A percentile compares a stretch with the other conserved stretches of the same genome.
Conservation (phyloP, 2,888 invertebrate species). For the Ophion ellenae region DNA sequence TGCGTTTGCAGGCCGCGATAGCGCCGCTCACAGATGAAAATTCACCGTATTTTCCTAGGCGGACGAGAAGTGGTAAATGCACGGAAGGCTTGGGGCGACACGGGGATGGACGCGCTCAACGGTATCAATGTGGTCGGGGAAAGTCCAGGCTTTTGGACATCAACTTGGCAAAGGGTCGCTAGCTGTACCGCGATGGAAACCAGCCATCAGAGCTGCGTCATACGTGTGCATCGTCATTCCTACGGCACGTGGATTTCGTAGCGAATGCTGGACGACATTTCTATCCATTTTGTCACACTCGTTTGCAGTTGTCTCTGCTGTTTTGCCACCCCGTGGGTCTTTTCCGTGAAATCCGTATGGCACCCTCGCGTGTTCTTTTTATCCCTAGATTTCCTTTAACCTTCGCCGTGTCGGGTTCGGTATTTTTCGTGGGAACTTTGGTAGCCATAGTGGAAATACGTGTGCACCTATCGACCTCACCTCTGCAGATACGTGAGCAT, state of each 20-base stretch:
- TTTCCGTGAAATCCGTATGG: neutral
- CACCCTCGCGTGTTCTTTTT: neutral
- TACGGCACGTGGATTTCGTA: too few species aligned
- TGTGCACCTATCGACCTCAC: neutral
- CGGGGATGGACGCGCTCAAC: slow-evolving; percentile 4
- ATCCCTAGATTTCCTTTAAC: neutral
- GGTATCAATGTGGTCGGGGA: neutral
- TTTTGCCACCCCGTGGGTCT: neutral
- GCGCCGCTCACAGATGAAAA: slow-evolving; percentile 52
- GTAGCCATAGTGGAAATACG: neutral
- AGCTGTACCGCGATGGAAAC: slow-evolving; percentile 8
- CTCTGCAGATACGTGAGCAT: neutral
- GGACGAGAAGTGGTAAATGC: neutral
- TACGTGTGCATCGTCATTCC: neutral
- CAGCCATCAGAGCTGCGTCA: slow-evolving; percentile 2
- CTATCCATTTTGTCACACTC: neutral
- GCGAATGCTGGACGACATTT: neutral
- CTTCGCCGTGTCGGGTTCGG: neutral
- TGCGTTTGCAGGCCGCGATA: slow-evolving; percentile 49
- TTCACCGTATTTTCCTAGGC: slow-evolving; percentile 55
- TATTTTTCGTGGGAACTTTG: neutral
- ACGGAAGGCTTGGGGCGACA: slow-evolving; percentile 12
- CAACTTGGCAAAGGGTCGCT: slow-evolving; percentile 5
- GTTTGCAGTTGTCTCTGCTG: neutral
- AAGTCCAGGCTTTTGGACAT: slow-evolving; percentile 24